phyloP scores from a whole-genome alignment of 2,888 invertebrate species.

The Tachina fera region DNA sequence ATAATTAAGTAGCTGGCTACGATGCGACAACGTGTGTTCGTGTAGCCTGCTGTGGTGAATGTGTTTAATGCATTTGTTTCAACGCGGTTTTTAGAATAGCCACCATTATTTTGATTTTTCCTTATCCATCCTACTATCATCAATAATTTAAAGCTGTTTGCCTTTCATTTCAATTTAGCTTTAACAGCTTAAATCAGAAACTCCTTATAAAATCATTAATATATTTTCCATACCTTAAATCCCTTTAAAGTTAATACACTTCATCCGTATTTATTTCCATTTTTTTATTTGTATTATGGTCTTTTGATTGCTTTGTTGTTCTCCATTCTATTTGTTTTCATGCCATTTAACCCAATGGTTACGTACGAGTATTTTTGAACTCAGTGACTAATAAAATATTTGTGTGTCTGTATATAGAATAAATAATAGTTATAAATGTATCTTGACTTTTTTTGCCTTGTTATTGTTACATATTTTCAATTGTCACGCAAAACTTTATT shows the following conservation, averaged over 20 bases:
- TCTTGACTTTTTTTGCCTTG: constrained; percentile 14
- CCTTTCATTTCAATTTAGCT: not conserved
- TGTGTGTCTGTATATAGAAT: not conserved
- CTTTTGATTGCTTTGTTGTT: constrained; percentile 7
- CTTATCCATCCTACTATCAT: constrained; percentile 25
- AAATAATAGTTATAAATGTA: constrained; percentile 13
- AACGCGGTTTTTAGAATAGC: no score
- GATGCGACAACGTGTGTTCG: no score
- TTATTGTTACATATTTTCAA: constrained; percentile 49
- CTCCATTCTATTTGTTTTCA: constrained; percentile 21
- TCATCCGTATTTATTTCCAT: not conserved
- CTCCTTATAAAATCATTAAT: constrained; percentile 30
- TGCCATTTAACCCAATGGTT: constrained; percentile 44
- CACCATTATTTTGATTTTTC: not conserved
- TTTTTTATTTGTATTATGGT: not conserved
- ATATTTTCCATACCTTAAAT: constrained; percentile 42
- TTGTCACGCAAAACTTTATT: constrained; percentile 64
- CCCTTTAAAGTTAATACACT: constrained; percentile 1
- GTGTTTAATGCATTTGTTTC: no score
- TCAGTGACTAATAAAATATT: constrained; percentile 35
- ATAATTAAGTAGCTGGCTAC: no score
- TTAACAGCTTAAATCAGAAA: not conserved
- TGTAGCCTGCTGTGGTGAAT: no score
- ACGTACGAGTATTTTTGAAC: constrained; percentile 22
- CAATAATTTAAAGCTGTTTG: constrained; percentile 23